These are phyloP conservation scores for Albula glossodonta DNA, from an alignment of 2,113 vertebrate species.

Conservation along the genomic window DNA sequence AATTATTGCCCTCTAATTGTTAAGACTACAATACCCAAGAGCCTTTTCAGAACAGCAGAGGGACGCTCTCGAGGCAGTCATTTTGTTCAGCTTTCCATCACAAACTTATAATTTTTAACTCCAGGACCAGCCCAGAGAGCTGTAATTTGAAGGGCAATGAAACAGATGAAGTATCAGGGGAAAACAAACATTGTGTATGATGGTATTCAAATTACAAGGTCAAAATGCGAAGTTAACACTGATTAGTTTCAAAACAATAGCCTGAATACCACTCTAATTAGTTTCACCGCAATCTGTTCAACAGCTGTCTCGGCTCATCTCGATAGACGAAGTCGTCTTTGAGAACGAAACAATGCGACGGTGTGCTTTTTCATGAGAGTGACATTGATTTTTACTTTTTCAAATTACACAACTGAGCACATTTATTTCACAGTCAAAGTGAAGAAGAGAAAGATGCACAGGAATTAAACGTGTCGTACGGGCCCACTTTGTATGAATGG, in stretches of 20 bases:
- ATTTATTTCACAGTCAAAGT: neutral
- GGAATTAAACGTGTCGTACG: neutral
- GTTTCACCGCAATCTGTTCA: neutral
- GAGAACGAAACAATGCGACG: neutral
- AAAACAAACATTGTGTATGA: neutral
- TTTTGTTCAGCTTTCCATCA: neutral
- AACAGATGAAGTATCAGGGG: neutral
- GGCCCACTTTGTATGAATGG: neutral
- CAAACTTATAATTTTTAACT: neutral
- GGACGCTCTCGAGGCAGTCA: neutral
- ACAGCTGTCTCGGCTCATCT: neutral
- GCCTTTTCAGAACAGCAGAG: neutral
- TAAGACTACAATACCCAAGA: neutral
- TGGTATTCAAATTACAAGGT: conserved; percentile 1
- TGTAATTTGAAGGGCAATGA: neutral
- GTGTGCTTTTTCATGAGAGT: neutral
- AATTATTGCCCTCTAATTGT: neutral
- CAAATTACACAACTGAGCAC: neutral
- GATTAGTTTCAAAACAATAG: neutral
- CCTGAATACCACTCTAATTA: neutral
- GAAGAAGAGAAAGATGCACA: neutral
- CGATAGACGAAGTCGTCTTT: neutral
- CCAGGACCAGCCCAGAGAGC: neutral
- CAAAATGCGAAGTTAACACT: neutral
- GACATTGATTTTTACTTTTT: neutral